Evolutionary conservation across 2,113 vertebrate species (phyloP), one percentile per base, ranked within the genome.

Genomic region (Callopanchax toddi): DNA sequence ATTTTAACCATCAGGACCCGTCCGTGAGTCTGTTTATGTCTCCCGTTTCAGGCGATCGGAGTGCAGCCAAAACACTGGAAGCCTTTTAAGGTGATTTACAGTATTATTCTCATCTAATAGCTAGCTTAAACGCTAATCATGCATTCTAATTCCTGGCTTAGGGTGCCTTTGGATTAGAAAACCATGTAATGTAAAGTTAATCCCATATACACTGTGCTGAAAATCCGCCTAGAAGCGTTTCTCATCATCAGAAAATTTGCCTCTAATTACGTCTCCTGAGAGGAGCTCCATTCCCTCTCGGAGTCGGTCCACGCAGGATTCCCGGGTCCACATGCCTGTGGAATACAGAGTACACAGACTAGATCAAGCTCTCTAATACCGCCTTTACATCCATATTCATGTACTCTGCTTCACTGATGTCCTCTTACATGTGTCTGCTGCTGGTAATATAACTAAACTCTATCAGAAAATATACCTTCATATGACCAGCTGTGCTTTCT

Each of bases 101-200:
- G 74, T 70, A 72, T 82, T 84, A 84, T 81, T 78, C 72, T 69
- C 60, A 53, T 76, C 63, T 84, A 89, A 85, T 83, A 72, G 82
- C 76, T 32, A 77, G 48, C 59, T 85, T 84, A 86, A 79, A 76
- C 17, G 39, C 58, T 83, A 87, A 89, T 87, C 77, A 70, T 72
- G 72, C 78, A 78, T 78, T 77, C 71, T 83, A 85, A 88, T 89
- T 89, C 79, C 52, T 67, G 78, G 58, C 6, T 89, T 84, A 86
- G 78, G 12, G 26, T 57, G 75, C 64, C 72, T 81, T 67, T 78
- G 75, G 83, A 87, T 89, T 88, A 89, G 65, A 87, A 58, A 12
- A 52, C 68, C 59, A 69, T 76, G 86, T 89, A 89, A 86, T 69
- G 74, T 86, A 89, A 81, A 61, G 84, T 84, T 82, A 89, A 85